Evolutionary conservation across 2,797 vertebrate genomes (phyloP).

Genomic region (Catamblyrhynchus diadema): DNA sequence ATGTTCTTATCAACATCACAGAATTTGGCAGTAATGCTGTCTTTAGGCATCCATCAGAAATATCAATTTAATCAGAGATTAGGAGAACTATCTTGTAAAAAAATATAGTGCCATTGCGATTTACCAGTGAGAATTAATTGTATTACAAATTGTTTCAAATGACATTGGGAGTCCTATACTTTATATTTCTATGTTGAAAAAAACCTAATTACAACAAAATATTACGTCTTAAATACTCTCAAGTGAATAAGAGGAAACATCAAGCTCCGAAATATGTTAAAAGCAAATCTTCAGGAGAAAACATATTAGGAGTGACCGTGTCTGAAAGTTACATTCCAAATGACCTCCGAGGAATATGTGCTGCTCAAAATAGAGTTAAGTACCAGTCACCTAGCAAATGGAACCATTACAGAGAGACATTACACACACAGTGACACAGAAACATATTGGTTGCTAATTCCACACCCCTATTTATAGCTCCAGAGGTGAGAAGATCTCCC

Average conservation of each 20-base stretch:
- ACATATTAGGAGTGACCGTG: neutral
- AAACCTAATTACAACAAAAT: neutral
- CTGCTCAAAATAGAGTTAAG: neutral
- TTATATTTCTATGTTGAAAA: neutral
- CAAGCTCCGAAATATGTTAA: neutral
- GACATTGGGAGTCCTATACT: neutral
- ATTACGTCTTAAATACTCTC: neutral
- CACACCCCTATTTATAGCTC: neutral
- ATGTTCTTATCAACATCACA: neutral
- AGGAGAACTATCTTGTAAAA: neutral
- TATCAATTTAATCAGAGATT: conserved; percentile 23
- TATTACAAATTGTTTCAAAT: neutral
- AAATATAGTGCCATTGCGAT: neutral
- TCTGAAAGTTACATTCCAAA: neutral
- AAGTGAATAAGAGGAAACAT: neutral
- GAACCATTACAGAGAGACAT: neutral
- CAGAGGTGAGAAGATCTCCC: neutral
- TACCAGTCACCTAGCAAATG: neutral
- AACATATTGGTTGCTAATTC: neutral
- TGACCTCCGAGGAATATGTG: neutral
- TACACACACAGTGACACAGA: neutral
- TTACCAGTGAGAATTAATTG: conserved; percentile 3
- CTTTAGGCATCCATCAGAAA: conserved; percentile 3
- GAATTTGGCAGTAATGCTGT: neutral
- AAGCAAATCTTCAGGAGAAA: neutral